phyloP scores from a whole-genome alignment of 2,113 vertebrate species.

The Tychaedon coryphoeus region DNA sequence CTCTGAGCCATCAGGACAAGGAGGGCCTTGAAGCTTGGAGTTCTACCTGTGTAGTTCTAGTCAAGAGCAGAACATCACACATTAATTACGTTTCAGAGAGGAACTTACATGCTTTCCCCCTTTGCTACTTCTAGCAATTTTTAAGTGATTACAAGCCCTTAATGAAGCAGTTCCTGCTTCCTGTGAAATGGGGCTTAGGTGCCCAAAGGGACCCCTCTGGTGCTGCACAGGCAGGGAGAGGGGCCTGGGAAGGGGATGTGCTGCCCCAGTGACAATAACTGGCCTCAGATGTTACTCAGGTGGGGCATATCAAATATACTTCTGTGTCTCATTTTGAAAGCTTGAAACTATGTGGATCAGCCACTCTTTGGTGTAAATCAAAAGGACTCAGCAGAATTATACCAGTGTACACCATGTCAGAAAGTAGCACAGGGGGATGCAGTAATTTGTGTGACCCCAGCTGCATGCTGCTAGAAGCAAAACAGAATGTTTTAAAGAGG shows the following conservation, averaged over 20 bases:
- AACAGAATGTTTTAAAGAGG: neutral
- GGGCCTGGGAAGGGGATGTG: rapidly evolving
- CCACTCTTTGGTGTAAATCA: neutral
- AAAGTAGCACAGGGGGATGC: neutral
- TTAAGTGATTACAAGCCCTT: neutral
- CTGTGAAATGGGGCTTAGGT: neutral
- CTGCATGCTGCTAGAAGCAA: neutral
- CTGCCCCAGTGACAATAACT: neutral
- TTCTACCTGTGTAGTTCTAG: neutral
- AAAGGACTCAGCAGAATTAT: neutral
- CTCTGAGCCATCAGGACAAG: neutral
- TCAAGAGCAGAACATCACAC: neutral
- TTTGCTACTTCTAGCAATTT: neutral
- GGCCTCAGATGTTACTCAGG: neutral
- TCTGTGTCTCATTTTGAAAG: neutral
- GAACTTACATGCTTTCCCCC: neutral
- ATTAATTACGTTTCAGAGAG: neutral
- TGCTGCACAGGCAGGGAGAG: neutral
- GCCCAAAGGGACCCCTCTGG: neutral
- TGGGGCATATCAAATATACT: rapidly evolving
- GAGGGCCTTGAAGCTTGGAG: neutral
- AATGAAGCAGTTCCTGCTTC: neutral
- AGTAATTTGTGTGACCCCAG: neutral
- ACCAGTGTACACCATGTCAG: neutral
- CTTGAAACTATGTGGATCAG: neutral